Conservation (phyloP, 2,797 vertebrate species). For the Meriones psammophilus region DNA sequence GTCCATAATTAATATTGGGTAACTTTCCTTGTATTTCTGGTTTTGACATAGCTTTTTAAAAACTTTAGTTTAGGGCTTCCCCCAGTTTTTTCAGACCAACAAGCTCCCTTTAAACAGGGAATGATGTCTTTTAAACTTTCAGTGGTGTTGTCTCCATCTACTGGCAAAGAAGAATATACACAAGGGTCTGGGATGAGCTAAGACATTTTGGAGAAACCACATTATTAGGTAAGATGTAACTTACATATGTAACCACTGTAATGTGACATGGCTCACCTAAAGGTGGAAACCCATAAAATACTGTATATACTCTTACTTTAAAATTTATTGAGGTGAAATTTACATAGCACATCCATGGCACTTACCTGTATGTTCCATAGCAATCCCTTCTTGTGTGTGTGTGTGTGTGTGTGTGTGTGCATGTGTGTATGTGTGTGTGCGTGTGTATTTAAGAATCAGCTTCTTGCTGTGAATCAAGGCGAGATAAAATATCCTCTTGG, state of each 20-base stretch:
- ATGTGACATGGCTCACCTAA: slow-evolving; percentile 75
- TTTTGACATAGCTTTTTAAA: slow-evolving; percentile 70
- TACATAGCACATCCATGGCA: slow-evolving; percentile 44
- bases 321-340: slow-evolving; percentile 66
- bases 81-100: slow-evolving; percentile 80
- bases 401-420: background rate
- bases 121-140: slow-evolving; percentile 85
- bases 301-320: slow-evolving; percentile 77
- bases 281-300: slow-evolving; percentile 80
- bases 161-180: slow-evolving; percentile 83
- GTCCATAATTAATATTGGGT: slow-evolving; percentile 63
- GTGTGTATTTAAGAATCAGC: slow-evolving; percentile 46
- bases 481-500: slow-evolving; percentile 63
- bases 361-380: slow-evolving; percentile 38
- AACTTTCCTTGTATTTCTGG: slow-evolving; percentile 64
- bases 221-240: slow-evolving; percentile 85
- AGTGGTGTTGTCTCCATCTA: slow-evolving; percentile 85
- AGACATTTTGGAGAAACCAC: slow-evolving; percentile 84
- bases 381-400: background rate
- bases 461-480: slow-evolving; percentile 67
- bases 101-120: slow-evolving; percentile 84
- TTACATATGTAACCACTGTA: slow-evolving; percentile 83
- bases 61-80: slow-evolving; percentile 73
- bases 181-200: slow-evolving; percentile 81
- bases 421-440: no score